Evolutionary conservation across 2,113 vertebrate species (phyloP).

Genomic region (Anthoscopus minutus): DNA sequence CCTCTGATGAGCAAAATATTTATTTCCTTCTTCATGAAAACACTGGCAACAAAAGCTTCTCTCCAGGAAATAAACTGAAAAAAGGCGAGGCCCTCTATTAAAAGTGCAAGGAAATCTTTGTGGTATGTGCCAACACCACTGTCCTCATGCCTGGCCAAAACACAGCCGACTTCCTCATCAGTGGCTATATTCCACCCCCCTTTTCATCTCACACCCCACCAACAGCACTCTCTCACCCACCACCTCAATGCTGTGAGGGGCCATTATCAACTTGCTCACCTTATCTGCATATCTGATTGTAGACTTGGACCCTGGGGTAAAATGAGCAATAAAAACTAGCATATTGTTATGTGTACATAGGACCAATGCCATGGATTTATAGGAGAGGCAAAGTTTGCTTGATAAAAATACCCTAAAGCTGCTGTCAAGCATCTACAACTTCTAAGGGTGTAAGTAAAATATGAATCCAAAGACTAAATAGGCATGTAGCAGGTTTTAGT

Average conservation of each 20-base stretch:
- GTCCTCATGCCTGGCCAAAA: background rate
- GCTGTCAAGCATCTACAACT: background rate
- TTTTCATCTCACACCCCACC: background rate
- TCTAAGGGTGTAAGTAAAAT: background rate
- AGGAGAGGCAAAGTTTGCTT: conserved; percentile 26
- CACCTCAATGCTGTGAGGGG: background rate
- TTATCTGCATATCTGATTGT: background rate
- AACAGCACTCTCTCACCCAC: background rate
- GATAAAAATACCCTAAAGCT: background rate
- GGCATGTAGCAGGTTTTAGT: background rate
- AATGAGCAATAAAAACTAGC: background rate
- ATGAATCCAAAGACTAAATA: background rate
- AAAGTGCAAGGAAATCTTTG: background rate
- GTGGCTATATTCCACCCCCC: background rate
- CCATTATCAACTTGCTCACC: background rate
- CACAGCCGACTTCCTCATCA: background rate
- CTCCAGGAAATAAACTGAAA: background rate
- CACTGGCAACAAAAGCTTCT: background rate
- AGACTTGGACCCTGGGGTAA: conserved; percentile 9
- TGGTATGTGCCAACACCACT: background rate
- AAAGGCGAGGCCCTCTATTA: background rate
- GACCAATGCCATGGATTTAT: conserved; percentile 18
- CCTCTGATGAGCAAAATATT: background rate
- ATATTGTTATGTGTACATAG: background rate
- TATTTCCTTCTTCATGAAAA: background rate